Percentiles rank a stretch among this genome's conserved stretches.
Evolutionary conservation across 2,113 vertebrate genomes (phyloP).

Genomic region (Hydrolagus affinis): DNA sequence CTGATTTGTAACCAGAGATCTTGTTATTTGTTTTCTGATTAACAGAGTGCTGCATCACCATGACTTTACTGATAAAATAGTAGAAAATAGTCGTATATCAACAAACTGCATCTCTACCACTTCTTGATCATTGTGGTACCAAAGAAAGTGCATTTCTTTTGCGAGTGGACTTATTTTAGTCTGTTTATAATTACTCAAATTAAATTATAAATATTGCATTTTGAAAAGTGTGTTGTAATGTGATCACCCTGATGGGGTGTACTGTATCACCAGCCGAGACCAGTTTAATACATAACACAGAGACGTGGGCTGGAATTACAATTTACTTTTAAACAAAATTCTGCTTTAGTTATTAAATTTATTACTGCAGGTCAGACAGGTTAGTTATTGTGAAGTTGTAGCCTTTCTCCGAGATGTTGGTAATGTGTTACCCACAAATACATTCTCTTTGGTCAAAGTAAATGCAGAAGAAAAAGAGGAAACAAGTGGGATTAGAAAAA

Average conservation of each 20-base stretch:
- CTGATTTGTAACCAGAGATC: neutral
- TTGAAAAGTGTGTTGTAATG: neutral
- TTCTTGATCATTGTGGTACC: neutral
- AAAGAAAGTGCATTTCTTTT: neutral
- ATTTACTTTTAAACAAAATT: neutral
- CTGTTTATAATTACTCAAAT: constrained; percentile 15
- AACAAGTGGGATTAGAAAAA: neutral
- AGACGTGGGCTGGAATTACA: neutral
- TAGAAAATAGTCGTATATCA: neutral
- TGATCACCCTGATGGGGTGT: neutral
- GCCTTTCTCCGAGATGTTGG: neutral
- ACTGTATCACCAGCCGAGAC: neutral
- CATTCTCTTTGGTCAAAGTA: neutral
- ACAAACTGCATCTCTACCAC: neutral
- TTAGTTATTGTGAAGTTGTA: constrained; percentile 3
- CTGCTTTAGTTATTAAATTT: neutral
- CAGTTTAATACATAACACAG: neutral
- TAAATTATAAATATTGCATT: constrained; percentile 12
- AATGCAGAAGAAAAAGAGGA: neutral
- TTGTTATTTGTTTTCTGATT: neutral
- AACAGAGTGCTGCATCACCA: no score
- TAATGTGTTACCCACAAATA: neutral
- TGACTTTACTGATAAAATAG: neutral
- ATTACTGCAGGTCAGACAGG: neutral
- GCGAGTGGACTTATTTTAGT: neutral